Percentiles rank a stretch among this genome's conserved stretches.
phyloP scores from a whole-genome alignment of 2,888 invertebrate species.

The Julus scandinavius region DNA sequence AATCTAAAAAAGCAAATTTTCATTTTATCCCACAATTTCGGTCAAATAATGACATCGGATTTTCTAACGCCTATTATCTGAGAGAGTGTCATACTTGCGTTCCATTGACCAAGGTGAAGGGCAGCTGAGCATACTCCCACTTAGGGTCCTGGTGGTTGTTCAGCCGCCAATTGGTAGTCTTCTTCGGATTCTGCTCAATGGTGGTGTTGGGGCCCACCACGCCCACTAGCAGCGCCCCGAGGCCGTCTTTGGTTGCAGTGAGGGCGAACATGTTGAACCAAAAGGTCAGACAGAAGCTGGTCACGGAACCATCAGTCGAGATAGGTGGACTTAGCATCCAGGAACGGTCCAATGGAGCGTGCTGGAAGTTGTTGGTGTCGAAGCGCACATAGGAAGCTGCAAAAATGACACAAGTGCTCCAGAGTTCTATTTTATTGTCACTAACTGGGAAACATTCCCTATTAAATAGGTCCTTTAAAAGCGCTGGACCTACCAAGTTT shows the following conservation, averaged over 20 bases:
- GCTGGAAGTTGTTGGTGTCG: conserved; percentile 57
- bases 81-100: conserved; percentile 62
- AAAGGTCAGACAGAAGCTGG: conserved; percentile 56
- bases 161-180: conserved; percentile 68
- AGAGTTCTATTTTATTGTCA: too few relatives aligned
- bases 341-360: conserved; percentile 65
- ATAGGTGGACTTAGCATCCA: conserved; percentile 64
- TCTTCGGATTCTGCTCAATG: conserved; percentile 23
- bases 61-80: too few relatives aligned
- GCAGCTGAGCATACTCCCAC: conserved; percentile 70
- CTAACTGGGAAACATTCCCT: too few relatives aligned
- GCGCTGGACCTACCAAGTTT: conserved; percentile 52
- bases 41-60: too few relatives aligned
- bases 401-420: background rate
- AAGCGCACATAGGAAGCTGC: conserved; percentile 58
- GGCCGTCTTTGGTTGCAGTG: conserved; percentile 58
- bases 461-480: too few relatives aligned
- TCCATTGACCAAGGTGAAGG: conserved; percentile 65
- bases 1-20: conserved; percentile 63
- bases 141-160: conserved; percentile 72
- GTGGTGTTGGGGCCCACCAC: conserved; percentile 53
- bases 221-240: conserved; percentile 67
- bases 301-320: conserved; percentile 50
- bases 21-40: background rate
- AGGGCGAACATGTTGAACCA: conserved; percentile 57